phyloP scores from a whole-genome alignment of 1,140 invertebrate genomes.

The Xylocopa sonorina region DNA sequence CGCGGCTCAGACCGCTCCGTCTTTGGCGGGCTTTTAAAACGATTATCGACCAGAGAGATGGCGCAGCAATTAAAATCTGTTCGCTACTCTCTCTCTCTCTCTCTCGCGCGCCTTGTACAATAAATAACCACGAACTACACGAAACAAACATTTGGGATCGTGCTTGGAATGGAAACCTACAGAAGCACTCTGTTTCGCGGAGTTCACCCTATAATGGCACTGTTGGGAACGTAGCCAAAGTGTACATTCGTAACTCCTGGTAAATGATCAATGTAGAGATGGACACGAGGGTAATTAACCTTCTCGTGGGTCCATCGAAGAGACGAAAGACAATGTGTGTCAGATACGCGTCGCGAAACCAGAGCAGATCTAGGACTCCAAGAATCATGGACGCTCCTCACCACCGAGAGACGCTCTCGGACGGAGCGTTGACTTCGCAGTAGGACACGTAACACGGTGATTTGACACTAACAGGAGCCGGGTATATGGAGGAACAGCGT shows the following conservation, averaged over 20 bases:
- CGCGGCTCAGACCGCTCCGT: background rate
- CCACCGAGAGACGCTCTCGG: background rate
- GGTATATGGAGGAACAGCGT: slow-evolving; percentile 58
- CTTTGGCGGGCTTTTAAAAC: slow-evolving; percentile 41
- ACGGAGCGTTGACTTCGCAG: slow-evolving; percentile 46
- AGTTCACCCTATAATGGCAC: no score
- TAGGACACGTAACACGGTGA: slow-evolving; percentile 38
- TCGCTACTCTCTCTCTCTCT: no score
- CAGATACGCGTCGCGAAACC: slow-evolving; percentile 3
- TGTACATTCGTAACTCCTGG: no score
- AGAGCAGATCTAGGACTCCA: background rate
- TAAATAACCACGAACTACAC: no score
- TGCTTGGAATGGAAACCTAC: background rate
- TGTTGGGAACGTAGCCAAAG: no score
- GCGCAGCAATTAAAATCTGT: slow-evolving; percentile 17
- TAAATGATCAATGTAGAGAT: no score
- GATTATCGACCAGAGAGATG: slow-evolving; percentile 29
- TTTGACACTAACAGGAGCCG: slow-evolving; percentile 60
- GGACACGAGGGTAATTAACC: no score
- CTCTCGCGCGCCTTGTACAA: no score
- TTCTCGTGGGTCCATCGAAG: no score
- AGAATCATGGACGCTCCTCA: background rate
- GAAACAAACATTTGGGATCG: background rate
- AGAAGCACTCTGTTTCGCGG: background rate
- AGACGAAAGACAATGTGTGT: background rate